These are phyloP conservation scores for Lepus timidus DNA, from an alignment of 2,113 vertebrate genomes.

Conservation along the genomic window DNA sequence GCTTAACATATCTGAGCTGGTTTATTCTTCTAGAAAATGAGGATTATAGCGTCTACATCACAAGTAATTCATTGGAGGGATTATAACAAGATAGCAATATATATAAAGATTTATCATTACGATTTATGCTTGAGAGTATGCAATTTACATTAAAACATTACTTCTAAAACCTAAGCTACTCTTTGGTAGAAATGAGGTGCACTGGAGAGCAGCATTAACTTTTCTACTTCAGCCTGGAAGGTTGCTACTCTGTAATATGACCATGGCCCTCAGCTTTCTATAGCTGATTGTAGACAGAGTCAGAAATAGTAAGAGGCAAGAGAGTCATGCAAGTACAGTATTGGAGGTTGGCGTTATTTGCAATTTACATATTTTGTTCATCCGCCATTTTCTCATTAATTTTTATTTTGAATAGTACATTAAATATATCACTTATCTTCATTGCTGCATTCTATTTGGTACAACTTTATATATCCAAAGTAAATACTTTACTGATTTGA, in stretches of 20 bases:
- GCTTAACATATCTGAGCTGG: not conserved
- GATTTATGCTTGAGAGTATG: not conserved
- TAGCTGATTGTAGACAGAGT: not conserved
- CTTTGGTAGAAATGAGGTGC: not conserved
- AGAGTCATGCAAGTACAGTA: rapidly evolving
- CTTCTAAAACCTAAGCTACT: not conserved
- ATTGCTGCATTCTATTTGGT: not conserved
- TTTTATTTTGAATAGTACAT: not conserved
- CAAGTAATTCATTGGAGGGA: not conserved
- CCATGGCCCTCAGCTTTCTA: not conserved
- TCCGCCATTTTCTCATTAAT: not conserved
- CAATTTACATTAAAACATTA: not conserved
- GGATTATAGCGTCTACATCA: not conserved
- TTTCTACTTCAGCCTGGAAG: not conserved
- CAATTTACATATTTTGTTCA: not conserved
- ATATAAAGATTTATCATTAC: not conserved
- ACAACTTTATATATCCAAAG: rapidly evolving
- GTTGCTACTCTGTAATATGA: not conserved
- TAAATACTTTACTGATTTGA: not conserved
- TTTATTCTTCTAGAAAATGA: slow-evolving; percentile 54
- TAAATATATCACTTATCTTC: not conserved
- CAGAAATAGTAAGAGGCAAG: not conserved
- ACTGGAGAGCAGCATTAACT: not conserved
- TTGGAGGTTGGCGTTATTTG: not conserved
- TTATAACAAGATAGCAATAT: not conserved